Percentiles rank a stretch among this genome's conserved stretches.
phyloP scores from a whole-genome alignment of 1,140 invertebrate genomes.

The Drosophila tani region DNA sequence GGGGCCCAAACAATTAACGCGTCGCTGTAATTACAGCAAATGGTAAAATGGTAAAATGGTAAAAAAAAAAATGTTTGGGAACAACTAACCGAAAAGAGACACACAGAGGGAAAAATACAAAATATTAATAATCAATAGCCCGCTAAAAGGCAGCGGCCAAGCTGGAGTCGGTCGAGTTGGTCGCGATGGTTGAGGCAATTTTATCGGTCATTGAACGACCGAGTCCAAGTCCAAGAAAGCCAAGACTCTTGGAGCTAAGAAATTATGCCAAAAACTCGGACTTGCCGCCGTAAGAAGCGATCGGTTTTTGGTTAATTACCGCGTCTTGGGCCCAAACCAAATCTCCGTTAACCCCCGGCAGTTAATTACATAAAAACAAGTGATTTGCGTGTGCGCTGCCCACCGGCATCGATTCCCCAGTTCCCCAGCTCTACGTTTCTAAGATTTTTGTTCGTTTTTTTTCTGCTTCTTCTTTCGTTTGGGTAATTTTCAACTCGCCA shows the following conservation, averaged over 20 bases:
- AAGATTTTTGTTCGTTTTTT: constrained; percentile 18
- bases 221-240: constrained; percentile 13
- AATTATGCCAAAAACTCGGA: constrained; percentile 48
- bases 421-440: constrained; percentile 30
- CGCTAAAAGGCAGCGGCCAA: constrained; percentile 67
- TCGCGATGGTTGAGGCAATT: constrained; percentile 66
- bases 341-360: constrained; percentile 64
- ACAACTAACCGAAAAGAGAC: constrained; percentile 48
- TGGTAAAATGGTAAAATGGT: constrained; percentile 43
- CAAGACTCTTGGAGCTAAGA: constrained; percentile 13
- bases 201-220: constrained; percentile 79
- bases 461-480: constrained; percentile 4
- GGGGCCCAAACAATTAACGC: constrained; percentile 76
- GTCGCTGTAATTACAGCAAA: constrained; percentile 76
- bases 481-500: constrained; percentile 61
- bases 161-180: constrained; percentile 42
- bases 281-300: constrained; percentile 62
- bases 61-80: constrained; percentile 62
- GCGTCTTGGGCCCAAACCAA: constrained; percentile 43
- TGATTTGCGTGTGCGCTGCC: constrained; percentile 73
- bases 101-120: constrained; percentile 34
- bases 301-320: constrained; percentile 79
- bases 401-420: constrained; percentile 50
- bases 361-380: constrained; percentile 80
- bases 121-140: constrained; percentile 82